Evolutionary conservation across 2,113 vertebrate species (phyloP).

Genomic region (Engraulis encrasicolus): DNA sequence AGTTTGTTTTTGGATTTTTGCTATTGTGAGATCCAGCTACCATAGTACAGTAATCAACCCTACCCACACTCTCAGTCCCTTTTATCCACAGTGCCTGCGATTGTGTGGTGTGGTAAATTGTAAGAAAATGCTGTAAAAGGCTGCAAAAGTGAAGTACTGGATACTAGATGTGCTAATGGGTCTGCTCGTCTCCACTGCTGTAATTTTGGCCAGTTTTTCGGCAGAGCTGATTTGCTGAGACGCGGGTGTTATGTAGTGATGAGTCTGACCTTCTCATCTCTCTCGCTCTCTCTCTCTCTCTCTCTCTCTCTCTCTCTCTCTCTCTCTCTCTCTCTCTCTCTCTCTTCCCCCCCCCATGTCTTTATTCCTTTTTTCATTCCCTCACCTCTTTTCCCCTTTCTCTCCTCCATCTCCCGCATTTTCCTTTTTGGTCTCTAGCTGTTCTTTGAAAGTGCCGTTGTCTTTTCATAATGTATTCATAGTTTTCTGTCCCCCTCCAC

Average conservation of each 20-base stretch:
- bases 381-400: neutral
- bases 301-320: conserved; percentile 11
- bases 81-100: no score
- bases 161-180: neutral
- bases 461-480: conserved; percentile 20
- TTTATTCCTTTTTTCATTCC: neutral
- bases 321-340: no score
- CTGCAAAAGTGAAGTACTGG: neutral
- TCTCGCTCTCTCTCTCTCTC: neutral
- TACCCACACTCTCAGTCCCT: no score
- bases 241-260: neutral
- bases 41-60: no score
- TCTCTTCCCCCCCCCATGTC: neutral
- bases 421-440: neutral
- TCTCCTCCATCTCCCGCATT: neutral
- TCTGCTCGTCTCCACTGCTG: neutral
- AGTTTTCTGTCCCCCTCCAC: neutral
- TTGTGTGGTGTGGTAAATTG: no score
- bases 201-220: neutral
- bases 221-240: neutral
- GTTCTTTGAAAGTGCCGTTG: neutral
- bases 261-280: neutral
- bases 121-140: neutral
- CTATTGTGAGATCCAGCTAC: no score
- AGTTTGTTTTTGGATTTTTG: no score